These are phyloP conservation scores for Dolichotis patagonum DNA, from an alignment of 2,113 vertebrate genomes.

Conservation along the genomic window DNA sequence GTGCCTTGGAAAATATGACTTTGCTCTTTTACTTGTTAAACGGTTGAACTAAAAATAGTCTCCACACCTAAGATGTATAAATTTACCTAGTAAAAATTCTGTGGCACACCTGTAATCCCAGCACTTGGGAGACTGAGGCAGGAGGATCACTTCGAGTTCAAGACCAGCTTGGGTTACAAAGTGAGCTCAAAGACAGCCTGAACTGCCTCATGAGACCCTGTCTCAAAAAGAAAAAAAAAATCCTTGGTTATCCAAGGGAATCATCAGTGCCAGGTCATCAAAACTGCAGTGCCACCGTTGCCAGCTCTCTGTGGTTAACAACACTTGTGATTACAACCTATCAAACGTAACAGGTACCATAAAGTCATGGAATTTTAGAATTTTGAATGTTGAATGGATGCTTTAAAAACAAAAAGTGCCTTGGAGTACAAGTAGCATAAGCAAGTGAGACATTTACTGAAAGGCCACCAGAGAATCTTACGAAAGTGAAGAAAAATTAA, in stretches of 20 bases:
- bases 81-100: conserved; percentile 6
- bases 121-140: too few relatives aligned
- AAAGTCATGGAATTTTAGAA: conserved; percentile 21
- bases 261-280: neutral
- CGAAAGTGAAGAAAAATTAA: conserved; percentile 8
- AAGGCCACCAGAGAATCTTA: conserved; percentile 8
- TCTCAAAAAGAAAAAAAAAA: too few relatives aligned
- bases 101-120: too few relatives aligned
- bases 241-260: neutral
- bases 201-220: too few relatives aligned
- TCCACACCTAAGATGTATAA: neutral
- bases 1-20: conserved; percentile 40
- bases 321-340: neutral
- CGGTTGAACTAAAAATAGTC: neutral
- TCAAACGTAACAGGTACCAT: neutral
- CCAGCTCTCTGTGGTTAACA: neutral
- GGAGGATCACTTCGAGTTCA: too few relatives aligned
- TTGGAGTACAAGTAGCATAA: neutral
- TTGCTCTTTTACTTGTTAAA: neutral
- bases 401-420: neutral
- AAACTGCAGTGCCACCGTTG: neutral
- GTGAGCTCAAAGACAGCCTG: too few relatives aligned
- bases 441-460: neutral
- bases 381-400: neutral
- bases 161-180: too few relatives aligned